A percentile compares a stretch with the other conserved stretches of the same genome.
Conservation (phyloP, 2,888 invertebrate species). For the Dasysyrphus tricinctus region DNA sequence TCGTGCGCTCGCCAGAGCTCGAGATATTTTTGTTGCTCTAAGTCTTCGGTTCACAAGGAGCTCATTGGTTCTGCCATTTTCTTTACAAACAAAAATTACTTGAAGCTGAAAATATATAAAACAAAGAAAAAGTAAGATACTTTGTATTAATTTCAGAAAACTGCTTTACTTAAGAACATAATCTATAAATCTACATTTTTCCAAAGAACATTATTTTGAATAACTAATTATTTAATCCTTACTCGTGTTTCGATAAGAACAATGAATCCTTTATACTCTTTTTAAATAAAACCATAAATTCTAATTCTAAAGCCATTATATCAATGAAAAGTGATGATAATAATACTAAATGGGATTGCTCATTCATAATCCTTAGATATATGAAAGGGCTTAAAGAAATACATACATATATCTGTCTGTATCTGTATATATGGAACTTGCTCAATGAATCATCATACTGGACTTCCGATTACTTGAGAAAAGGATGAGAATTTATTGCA, state of each 20-base stretch:
- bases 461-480: slow-evolving; percentile 70
- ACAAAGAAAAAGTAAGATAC: slow-evolving; percentile 45
- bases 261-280: slow-evolving; percentile 1
- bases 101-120: slow-evolving; percentile 62
- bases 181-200: too few relatives aligned
- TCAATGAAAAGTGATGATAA: slow-evolving; percentile 67
- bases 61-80: slow-evolving; percentile 45
- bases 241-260: slow-evolving; percentile 3
- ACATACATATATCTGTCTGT: not conserved
- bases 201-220: too few relatives aligned
- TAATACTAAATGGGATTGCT: slow-evolving; percentile 37
- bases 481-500: slow-evolving; percentile 72
- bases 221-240: slow-evolving; percentile 62
- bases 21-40: slow-evolving; percentile 47
- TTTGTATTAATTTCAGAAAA: slow-evolving; percentile 36
- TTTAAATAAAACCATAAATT: slow-evolving; percentile 60
- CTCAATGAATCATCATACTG: slow-evolving; percentile 73
- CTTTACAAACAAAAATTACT: slow-evolving; percentile 29
- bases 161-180: too few relatives aligned
- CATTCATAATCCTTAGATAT: slow-evolving; percentile 22
- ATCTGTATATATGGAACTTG: slow-evolving; percentile 20
- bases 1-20: slow-evolving; percentile 58
- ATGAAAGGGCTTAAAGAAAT: slow-evolving; percentile 18
- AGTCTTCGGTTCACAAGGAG: slow-evolving; percentile 48
- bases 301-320: slow-evolving; percentile 67